phyloP scores from a whole-genome alignment of 2,113 vertebrate genomes.

The Erinaceus europaeus region DNA sequence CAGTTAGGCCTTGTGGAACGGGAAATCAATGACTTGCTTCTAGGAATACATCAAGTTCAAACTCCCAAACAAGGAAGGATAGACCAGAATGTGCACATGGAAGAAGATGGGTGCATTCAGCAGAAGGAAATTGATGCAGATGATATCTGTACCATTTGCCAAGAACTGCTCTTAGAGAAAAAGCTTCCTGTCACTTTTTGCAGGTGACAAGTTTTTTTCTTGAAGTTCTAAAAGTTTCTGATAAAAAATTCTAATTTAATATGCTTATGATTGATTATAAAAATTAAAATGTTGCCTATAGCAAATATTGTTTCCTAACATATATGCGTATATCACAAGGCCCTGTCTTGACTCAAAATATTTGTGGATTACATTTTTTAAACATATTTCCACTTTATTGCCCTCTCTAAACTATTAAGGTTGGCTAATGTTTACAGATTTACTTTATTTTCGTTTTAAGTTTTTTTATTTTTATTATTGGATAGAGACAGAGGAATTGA shows the following conservation, averaged over 20 bases:
- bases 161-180: constrained; percentile 82
- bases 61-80: neutral
- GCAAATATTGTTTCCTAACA: neutral
- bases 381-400: neutral
- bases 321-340: neutral
- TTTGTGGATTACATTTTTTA: neutral
- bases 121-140: constrained; percentile 76
- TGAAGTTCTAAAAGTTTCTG: neutral
- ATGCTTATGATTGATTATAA: neutral
- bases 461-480: too few relatives aligned
- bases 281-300: neutral
- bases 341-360: neutral
- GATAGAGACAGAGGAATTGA: too few relatives aligned
- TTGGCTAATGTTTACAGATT: neutral
- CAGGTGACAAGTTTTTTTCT: constrained; percentile 74
- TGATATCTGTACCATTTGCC: constrained; percentile 84
- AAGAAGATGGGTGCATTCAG: constrained; percentile 58
- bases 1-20: constrained; percentile 82
- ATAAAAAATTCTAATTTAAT: neutral
- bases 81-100: neutral
- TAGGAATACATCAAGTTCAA: constrained; percentile 56
- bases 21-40: constrained; percentile 81
- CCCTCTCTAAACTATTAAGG: neutral
- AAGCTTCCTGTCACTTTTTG: constrained; percentile 81
- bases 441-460: neutral